A percentile compares a stretch with the other conserved stretches of the same genome.
These are phyloP conservation scores for Triops longicaudatus DNA, from an alignment of 1,140 invertebrate genomes.

Conservation along the genomic window DNA sequence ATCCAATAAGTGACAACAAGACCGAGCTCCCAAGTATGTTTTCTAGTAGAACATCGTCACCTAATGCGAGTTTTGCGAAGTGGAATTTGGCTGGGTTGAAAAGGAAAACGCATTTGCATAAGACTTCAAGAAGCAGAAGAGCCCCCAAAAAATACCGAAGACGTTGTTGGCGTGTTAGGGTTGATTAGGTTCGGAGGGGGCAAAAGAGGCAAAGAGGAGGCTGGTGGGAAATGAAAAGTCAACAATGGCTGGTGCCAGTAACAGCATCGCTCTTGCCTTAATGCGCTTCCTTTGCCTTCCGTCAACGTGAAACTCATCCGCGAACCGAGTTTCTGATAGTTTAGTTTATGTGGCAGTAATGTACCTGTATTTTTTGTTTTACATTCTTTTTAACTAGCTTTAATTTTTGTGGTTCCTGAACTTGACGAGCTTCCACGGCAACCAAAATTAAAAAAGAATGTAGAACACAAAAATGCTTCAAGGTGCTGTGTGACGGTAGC, in stretches of 20 bases:
- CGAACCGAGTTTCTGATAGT: background rate
- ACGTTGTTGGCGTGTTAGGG: background rate
- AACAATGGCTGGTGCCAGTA: conserved; percentile 5
- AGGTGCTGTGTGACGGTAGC: background rate
- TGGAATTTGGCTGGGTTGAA: background rate
- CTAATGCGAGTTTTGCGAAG: background rate
- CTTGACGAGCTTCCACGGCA: background rate
- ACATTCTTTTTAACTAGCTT: background rate
- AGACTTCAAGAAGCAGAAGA: background rate
- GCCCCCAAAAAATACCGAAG: background rate
- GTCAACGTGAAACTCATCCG: background rate
- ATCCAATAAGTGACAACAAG: no score
- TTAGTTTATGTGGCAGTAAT: background rate
- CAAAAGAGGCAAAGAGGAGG: background rate
- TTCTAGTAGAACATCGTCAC: no score
- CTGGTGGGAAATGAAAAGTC: conserved; percentile 11
- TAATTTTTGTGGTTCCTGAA: background rate
- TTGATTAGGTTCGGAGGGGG: background rate
- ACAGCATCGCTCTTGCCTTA: background rate
- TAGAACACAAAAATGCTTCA: background rate
- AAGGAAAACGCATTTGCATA: no score
- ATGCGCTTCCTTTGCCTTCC: background rate
- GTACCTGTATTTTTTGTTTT: background rate
- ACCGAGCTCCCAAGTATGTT: no score
- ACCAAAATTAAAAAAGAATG: background rate